Evolutionary conservation across 2,113 vertebrate species (phyloP), one percentile per base, ranked within the genome.

Genomic region (Diadophis punctatus): DNA sequence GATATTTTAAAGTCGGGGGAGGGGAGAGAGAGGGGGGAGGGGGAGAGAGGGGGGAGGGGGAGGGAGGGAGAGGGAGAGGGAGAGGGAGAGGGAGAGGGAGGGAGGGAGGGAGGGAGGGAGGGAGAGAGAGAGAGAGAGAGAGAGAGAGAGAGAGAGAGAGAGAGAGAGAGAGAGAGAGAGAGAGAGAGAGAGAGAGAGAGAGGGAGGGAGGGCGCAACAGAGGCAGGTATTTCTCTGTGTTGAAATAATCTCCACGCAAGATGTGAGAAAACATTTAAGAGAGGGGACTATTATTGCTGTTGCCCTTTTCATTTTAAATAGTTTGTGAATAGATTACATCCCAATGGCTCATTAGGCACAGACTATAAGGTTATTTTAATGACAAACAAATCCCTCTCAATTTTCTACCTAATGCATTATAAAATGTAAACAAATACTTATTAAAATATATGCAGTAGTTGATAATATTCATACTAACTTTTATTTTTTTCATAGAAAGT

Each of bases 391-490:
- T 90, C 91, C 90, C 6, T 23, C 9, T 51, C 90, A n/a, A 46
- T 5, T 91, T 68, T n/a, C 90, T n/a, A 88, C 86, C 90, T 43
- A 39, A 9, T 53, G 11, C 84, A 92, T 85, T 88, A 93, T 52
- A 49, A 52, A 87, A 95, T 94, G 39, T 88, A 46, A 94, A 68
- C 3, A 92, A 84, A 90, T 94, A 11, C 86, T 92, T 55, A 92
- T 34, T 74, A 0, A 2, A 60, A 25, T 91, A 85, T 58, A 55
- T 86, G 20, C 58, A 93, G 0, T 55, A 88, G 22, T 16, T 12
- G 74, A 18, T 86, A 60, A 53, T 93, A 92, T 68, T 93, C 56
- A 30, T 10, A 58, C 22, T 20, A 25, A 84, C 87, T 8, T 56
- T 87, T 3, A 48, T 48, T 84, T 43, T 63, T 63, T 89, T 56